These are phyloP conservation scores for Tipula helvola DNA, from an alignment of 2,888 invertebrate genomes.

Conservation along the genomic window DNA sequence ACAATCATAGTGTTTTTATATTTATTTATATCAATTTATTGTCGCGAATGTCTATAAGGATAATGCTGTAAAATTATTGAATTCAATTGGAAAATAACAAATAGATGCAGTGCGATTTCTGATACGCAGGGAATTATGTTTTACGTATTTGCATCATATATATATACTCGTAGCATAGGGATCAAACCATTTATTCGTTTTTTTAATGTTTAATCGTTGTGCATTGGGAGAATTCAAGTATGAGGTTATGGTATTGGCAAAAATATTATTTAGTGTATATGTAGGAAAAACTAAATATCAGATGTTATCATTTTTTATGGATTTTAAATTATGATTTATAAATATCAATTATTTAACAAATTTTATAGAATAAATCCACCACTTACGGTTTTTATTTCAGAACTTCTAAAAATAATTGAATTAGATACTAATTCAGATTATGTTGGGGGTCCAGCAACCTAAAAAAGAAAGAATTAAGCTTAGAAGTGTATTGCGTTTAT, in stretches of 20 bases:
- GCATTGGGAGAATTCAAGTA: background rate
- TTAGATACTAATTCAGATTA: no score
- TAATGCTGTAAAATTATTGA: background rate
- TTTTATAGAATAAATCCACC: no score
- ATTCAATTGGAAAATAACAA: background rate
- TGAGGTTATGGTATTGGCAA: background rate
- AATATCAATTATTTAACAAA: no score
- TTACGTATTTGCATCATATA: background rate
- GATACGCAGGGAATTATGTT: background rate
- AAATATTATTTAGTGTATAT: background rate
- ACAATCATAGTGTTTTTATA: background rate
- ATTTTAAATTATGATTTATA: background rate
- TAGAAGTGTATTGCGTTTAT: no score
- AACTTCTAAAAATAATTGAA: no score
- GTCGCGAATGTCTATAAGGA: background rate
- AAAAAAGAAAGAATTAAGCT: no score
- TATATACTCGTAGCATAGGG: background rate
- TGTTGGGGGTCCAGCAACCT: no score
- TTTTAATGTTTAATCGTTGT: background rate
- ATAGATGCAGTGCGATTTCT: background rate
- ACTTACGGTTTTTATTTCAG: no score
- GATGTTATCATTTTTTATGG: background rate
- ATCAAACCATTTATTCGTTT: background rate
- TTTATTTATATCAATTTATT: background rate
- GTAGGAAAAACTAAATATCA: background rate